Conservation (phyloP, 2,888 invertebrate genomes). For the Cecidostiba fungosa region DNA sequence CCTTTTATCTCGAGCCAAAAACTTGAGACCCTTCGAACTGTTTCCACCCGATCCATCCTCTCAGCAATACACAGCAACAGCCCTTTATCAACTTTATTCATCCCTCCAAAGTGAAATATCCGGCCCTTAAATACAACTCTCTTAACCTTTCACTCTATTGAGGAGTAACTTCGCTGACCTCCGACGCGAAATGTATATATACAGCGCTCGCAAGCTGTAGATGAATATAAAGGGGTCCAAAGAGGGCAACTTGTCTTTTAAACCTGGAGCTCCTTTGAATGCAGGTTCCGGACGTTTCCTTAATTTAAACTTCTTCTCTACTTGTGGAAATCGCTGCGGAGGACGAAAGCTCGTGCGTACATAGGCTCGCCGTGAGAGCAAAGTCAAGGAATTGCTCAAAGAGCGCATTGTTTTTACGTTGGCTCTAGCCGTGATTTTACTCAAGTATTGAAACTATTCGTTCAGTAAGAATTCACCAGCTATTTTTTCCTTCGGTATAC, state of each 20-base stretch:
- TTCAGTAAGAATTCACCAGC: not conserved
- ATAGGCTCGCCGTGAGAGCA: not conserved
- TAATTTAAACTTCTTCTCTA: conserved; percentile 33
- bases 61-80: not conserved
- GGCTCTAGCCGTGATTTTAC: not conserved
- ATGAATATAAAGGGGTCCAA: not conserved
- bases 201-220: not conserved
- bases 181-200: not conserved
- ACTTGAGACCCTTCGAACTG: no score
- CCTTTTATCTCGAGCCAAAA: no score
- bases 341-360: not conserved
- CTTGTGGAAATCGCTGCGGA: not conserved
- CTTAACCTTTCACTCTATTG: not conserved
- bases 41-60: not conserved
- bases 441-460: conserved; percentile 42
- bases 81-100: conserved; percentile 30
- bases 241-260: conserved; percentile 37
- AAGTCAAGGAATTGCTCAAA: conserved; percentile 48
- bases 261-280: conserved; percentile 8
- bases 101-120: not conserved
- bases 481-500: no score
- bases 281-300: conserved; percentile 3
- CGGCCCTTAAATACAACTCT: not conserved
- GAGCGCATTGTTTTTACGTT: conserved; percentile 49
- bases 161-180: not conserved